These are phyloP conservation scores for Paedocypris sp. DNA, from an alignment of 2,113 vertebrate genomes.

Conservation along the genomic window DNA sequence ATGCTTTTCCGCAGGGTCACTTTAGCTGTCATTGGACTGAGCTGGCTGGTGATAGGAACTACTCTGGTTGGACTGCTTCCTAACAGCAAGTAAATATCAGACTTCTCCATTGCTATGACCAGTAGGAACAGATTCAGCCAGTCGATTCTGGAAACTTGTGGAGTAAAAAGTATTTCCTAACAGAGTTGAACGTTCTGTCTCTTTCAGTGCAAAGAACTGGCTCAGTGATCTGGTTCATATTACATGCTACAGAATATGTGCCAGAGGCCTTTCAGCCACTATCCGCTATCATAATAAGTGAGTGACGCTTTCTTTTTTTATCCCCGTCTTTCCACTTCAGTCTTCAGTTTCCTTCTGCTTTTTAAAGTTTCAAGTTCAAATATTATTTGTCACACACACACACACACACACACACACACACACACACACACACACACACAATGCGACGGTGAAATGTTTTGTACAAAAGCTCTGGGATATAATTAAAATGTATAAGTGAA, in stretches of 20 bases:
- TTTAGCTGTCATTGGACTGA: slow-evolving; percentile 75
- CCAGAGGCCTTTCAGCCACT: slow-evolving; percentile 78
- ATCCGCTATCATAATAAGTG: slow-evolving; percentile 87
- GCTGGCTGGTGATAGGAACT: slow-evolving; percentile 76
- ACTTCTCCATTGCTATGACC: too few species aligned
- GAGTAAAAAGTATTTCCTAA: not conserved
- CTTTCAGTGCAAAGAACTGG: slow-evolving; percentile 68
- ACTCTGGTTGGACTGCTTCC: slow-evolving; percentile 75
- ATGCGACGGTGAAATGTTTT: too few species aligned
- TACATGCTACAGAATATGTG: slow-evolving; percentile 84
- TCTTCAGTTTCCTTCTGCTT: not conserved
- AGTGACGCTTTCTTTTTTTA: slow-evolving; percentile 35
- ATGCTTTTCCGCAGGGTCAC: slow-evolving; percentile 61
- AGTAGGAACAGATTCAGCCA: too few species aligned
- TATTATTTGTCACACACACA: not conserved
- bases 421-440: not conserved
- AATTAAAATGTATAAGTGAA: too few species aligned
- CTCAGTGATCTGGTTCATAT: slow-evolving; percentile 85
- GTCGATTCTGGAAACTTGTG: too few species aligned
- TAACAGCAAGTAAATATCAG: slow-evolving; percentile 65
- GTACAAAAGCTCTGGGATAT: too few species aligned
- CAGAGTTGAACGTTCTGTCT: not conserved
- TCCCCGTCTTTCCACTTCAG: not conserved
- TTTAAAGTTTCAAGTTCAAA: not conserved
- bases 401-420: not conserved